A percentile compares a stretch with the other conserved stretches of the same genome.
These are phyloP conservation scores for Steinernema scapterisci DNA, from an alignment of 2,888 invertebrate genomes.

Conservation along the genomic window DNA sequence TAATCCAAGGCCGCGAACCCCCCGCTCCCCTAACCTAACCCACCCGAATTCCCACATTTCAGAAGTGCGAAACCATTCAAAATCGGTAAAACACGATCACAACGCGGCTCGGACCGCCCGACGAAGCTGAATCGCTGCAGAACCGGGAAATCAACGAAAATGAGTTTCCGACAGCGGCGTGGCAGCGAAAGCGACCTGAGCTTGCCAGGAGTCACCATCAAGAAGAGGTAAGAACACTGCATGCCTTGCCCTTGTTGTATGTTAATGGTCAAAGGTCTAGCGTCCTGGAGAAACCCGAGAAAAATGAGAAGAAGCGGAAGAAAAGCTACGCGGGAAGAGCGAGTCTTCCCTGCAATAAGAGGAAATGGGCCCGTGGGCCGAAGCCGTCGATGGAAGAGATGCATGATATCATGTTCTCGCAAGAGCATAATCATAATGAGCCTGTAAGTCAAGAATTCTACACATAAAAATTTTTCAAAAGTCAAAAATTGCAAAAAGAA, in stretches of 20 bases:
- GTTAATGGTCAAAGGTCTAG: background rate
- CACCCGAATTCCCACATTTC: too few species aligned
- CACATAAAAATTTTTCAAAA: too few species aligned
- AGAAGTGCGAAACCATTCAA: slow-evolving; percentile 19
- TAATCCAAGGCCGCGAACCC: too few species aligned
- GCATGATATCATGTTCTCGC: too few species aligned
- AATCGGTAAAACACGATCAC: background rate
- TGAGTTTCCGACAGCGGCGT: slow-evolving; percentile 2
- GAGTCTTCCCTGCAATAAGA: background rate
- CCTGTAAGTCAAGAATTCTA: too few species aligned
- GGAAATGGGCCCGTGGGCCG: too few species aligned
- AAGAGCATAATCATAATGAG: too few species aligned
- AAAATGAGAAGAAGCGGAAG: slow-evolving; percentile 17
- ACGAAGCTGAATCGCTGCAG: background rate
- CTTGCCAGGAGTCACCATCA: background rate
- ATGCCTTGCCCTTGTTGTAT: too few species aligned
- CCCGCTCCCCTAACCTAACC: too few species aligned
- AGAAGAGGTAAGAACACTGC: background rate
- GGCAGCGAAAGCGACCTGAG: slow-evolving; percentile 29
- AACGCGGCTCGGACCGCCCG: slow-evolving; percentile 9
- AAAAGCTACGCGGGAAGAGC: background rate
- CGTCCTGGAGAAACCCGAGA: background rate
- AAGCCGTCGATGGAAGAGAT: too few species aligned
- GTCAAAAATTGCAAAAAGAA: too few species aligned
- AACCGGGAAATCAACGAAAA: background rate